phyloP scores from a whole-genome alignment of 1,140 invertebrate genomes.

The Pemphigus obesinymphae region DNA sequence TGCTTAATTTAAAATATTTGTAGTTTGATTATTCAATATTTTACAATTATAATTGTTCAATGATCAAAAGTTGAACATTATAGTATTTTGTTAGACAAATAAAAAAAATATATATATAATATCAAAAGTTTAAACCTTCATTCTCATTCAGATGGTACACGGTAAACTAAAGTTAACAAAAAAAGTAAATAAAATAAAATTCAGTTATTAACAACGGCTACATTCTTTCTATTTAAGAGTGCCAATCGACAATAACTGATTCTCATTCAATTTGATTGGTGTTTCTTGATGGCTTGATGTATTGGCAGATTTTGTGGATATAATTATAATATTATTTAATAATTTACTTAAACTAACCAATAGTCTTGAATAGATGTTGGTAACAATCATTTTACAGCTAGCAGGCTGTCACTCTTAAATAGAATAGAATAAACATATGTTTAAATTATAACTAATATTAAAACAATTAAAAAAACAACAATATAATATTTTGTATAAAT shows the following conservation, averaged over 20 bases:
- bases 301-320: too few relatives aligned
- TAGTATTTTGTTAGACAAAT: too few relatives aligned
- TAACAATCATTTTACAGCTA: not conserved
- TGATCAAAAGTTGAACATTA: too few relatives aligned
- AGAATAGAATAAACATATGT: not conserved
- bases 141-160: not conserved
- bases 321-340: too few relatives aligned
- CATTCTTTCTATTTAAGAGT: not conserved
- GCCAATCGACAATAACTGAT: too few relatives aligned
- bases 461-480: not conserved
- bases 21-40: not conserved
- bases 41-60: not conserved
- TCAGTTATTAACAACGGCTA: not conserved
- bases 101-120: too few relatives aligned
- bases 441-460: not conserved
- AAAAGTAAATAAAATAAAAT: not conserved
- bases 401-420: not conserved
- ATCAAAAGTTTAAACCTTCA: too few relatives aligned
- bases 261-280: too few relatives aligned
- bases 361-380: too few relatives aligned
- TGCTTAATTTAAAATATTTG: not conserved
- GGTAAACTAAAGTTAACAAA: not conserved
- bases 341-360: not conserved
- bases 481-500: not conserved
- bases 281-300: too few relatives aligned